Conservation (phyloP, 2,113 vertebrate species). For the Microcebus lehilahytsara region DNA sequence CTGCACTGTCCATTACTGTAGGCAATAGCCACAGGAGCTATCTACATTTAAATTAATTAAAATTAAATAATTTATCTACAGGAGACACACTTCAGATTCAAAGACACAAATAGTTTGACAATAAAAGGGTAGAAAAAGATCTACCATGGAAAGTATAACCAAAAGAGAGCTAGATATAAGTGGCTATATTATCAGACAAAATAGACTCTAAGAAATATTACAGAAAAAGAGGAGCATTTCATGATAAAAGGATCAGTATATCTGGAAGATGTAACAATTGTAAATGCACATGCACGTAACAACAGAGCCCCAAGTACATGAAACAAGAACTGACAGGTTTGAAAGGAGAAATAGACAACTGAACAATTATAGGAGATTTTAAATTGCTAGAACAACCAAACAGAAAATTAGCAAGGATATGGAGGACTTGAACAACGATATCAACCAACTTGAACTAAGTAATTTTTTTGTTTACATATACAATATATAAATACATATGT, state of each 20-base stretch:
- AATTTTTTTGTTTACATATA: neutral
- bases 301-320: neutral
- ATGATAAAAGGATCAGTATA: neutral
- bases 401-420: neutral
- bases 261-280: neutral
- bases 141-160: neutral
- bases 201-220: neutral
- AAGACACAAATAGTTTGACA: neutral
- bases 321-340: neutral
- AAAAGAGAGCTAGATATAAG: neutral
- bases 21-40: neutral
- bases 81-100: neutral
- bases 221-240: neutral
- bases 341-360: neutral
- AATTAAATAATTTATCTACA: neutral
- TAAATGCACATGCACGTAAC: neutral
- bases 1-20: neutral
- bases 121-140: neutral
- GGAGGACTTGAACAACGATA: neutral
- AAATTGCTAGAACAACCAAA: neutral
- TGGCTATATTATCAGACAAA: neutral
- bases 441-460: neutral
- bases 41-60: neutral
- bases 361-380: neutral
- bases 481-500: neutral